Evolutionary conservation across 37 sponge, comb jelly and placozoan genomes (phyloP).

Genomic region (Ianthella basta): DNA sequence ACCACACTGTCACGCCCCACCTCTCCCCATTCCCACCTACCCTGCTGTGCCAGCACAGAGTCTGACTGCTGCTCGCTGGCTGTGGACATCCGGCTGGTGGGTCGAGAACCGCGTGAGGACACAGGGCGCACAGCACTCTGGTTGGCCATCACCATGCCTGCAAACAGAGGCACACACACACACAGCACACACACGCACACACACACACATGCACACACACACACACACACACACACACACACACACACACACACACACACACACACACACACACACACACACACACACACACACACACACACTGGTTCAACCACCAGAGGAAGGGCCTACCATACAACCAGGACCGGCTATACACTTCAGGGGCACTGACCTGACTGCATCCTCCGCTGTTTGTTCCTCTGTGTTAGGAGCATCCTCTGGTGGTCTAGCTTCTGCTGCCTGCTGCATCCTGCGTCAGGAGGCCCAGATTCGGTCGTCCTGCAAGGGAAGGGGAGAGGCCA

Average conservation of each 20-base stretch:
- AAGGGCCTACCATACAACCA: no score
- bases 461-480: no score
- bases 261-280: constrained; percentile 37
- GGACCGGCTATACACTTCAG: not conserved
- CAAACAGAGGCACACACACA: constrained; percentile 14
- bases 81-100: constrained; percentile 31
- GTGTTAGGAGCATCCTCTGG: constrained; percentile 53
- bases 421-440: constrained; percentile 36
- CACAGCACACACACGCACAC: constrained; percentile 21
- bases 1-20: no score
- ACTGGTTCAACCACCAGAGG: not conserved
- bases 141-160: constrained; percentile 58
- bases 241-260: constrained; percentile 34
- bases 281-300: constrained; percentile 31
- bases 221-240: constrained; percentile 32
- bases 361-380: constrained; percentile 52
- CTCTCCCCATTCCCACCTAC: not conserved
- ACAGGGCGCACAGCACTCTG: constrained; percentile 33
- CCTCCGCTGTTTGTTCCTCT: constrained; percentile 61
- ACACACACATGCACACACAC: constrained; percentile 25
- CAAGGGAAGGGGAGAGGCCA: no score
- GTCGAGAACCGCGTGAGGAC: constrained; percentile 52
- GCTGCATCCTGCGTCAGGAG: no score
- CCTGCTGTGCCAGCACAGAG: not conserved
- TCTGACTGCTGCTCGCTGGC: no score